These are phyloP conservation scores for Chromoteleia sp. DNA, from an alignment of 2,888 invertebrate genomes.

Conservation along the genomic window DNA sequence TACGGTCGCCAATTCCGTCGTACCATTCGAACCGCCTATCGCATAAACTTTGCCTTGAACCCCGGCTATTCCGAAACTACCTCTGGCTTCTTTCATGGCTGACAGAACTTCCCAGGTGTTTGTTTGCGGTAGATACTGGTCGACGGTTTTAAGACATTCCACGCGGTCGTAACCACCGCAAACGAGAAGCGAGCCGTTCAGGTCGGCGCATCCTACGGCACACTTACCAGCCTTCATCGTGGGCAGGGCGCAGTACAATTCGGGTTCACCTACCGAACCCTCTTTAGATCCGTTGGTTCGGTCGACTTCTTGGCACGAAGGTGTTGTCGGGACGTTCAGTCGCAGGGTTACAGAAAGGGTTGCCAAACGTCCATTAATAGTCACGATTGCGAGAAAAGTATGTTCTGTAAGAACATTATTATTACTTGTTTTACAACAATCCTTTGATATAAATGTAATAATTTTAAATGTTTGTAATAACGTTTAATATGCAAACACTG, in stretches of 20 bases:
- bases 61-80: constrained; percentile 91
- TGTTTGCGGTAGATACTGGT: constrained; percentile 89
- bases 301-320: constrained; percentile 72
- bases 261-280: constrained; percentile 85
- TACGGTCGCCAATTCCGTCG: constrained; percentile 90
- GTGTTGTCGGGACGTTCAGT: constrained; percentile 83
- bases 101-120: constrained; percentile 90
- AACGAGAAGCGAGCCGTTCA: constrained; percentile 90
- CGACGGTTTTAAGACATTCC: constrained; percentile 91
- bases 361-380: constrained; percentile 87
- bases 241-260: constrained; percentile 86
- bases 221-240: constrained; percentile 90
- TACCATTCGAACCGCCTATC: constrained; percentile 93
- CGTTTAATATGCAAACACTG: too few species aligned
- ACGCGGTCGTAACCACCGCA: constrained; percentile 94
- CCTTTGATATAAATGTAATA: too few species aligned
- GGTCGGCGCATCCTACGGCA: constrained; percentile 90
- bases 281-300: constrained; percentile 71
- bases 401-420: constrained; percentile 83
- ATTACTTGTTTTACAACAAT: too few species aligned
- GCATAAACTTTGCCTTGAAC: constrained; percentile 90
- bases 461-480: too few species aligned
- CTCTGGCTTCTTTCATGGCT: constrained; percentile 90
- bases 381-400: constrained; percentile 88
- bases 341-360: constrained; percentile 88